These are phyloP conservation scores for Turnix velox DNA, from an alignment of 2,113 vertebrate species.

Conservation along the genomic window DNA sequence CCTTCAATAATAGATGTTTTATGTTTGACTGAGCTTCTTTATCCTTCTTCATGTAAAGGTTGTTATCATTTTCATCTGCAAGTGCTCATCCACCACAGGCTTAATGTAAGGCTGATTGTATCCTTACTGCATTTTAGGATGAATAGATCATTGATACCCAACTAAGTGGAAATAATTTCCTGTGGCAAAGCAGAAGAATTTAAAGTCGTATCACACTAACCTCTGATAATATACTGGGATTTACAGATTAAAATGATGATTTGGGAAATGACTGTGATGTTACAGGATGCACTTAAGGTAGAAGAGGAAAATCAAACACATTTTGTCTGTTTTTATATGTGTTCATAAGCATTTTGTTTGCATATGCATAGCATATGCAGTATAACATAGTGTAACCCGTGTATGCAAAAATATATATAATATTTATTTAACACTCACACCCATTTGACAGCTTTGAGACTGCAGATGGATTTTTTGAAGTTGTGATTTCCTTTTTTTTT, in stretches of 20 bases:
- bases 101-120: constrained; percentile 76
- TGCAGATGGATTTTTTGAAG: neutral
- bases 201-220: constrained; percentile 78
- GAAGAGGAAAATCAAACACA: neutral
- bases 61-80: constrained; percentile 67
- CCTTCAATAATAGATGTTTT: constrained; percentile 9
- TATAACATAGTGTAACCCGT: neutral
- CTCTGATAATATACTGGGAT: constrained; percentile 76
- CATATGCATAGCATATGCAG: neutral
- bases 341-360: neutral
- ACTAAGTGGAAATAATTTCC: constrained; percentile 93
- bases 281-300: neutral
- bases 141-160: constrained; percentile 91
- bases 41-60: constrained; percentile 55
- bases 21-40: constrained; percentile 44
- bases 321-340: neutral
- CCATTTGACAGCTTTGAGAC: constrained; percentile 9
- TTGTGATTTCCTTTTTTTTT: neutral
- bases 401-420: neutral
- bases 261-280: constrained; percentile 37
- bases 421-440: constrained; percentile 21
- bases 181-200: constrained; percentile 81
- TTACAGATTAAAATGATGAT: constrained; percentile 70
- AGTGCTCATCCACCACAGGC: constrained; percentile 74
- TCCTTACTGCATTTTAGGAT: constrained; percentile 73